Conservation (phyloP, 2,113 vertebrate genomes). For the Microcebus griseorufus region DNA sequence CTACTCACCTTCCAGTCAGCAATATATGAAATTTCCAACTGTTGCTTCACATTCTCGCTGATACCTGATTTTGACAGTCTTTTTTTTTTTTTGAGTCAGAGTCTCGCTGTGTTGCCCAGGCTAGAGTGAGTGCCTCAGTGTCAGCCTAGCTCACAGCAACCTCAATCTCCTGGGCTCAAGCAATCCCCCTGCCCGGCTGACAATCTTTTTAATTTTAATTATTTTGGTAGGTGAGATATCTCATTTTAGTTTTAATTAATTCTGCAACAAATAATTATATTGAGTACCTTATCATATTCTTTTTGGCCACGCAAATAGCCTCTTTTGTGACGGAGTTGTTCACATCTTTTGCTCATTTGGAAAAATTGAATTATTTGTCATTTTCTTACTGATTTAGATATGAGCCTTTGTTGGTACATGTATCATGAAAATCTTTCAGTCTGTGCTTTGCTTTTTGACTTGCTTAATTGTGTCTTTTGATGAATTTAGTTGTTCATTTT, state of each 20-base stretch:
- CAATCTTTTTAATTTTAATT: neutral
- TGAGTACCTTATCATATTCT: neutral
- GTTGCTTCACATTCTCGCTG: neutral
- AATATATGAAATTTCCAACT: neutral
- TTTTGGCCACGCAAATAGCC: neutral
- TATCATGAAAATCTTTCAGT: neutral
- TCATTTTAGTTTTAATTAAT: neutral
- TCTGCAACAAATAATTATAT: neutral
- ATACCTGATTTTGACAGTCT: neutral
- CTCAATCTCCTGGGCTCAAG: too few relatives aligned
- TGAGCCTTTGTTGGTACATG: neutral
- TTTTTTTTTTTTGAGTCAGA: too few relatives aligned
- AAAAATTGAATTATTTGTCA: neutral
- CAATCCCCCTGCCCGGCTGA: too few relatives aligned
- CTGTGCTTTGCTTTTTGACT: neutral
- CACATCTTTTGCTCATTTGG: neutral
- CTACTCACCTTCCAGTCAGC: neutral
- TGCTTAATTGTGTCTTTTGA: neutral
- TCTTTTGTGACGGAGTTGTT: neutral
- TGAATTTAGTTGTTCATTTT: neutral
- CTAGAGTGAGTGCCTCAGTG: too few relatives aligned
- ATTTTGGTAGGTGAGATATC: neutral
- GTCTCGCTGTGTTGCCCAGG: too few relatives aligned
- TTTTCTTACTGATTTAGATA: constrained; percentile 7
- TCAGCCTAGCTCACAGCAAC: too few relatives aligned